These are phyloP conservation scores for Caenorhabditis sp. DNA, from an alignment of 2,888 invertebrate species.

Conservation along the genomic window DNA sequence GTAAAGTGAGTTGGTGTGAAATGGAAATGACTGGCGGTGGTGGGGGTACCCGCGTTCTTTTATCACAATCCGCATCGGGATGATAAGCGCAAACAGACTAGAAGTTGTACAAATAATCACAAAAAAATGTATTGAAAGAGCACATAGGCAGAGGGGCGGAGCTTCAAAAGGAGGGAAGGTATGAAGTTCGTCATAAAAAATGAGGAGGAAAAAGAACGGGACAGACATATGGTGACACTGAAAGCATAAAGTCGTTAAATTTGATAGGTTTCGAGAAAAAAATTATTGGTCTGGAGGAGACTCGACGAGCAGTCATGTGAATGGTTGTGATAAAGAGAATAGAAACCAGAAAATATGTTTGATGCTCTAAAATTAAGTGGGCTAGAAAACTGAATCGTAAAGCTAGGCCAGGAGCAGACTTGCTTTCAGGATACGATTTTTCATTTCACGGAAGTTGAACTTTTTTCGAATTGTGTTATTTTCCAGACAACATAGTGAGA, in stretches of 20 bases:
- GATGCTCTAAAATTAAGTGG: no score
- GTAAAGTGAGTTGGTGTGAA: constrained; percentile 13
- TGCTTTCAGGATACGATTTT: no score
- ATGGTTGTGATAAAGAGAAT: not conserved
- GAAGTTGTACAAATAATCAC: constrained; percentile 44
- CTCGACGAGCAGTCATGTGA: not conserved
- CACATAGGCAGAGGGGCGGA: constrained; percentile 1
- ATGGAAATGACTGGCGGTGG: constrained; percentile 20
- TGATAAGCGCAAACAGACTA: constrained; percentile 63
- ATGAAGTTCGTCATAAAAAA: not conserved
- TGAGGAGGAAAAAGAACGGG: not conserved
- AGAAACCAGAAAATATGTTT: no score
- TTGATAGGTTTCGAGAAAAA: constrained; percentile 19
- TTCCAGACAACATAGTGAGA: no score
- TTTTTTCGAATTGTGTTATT: no score
- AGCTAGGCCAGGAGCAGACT: not conserved
- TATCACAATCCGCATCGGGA: constrained; percentile 35
- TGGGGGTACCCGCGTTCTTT: constrained; percentile 56
- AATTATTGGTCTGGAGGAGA: not conserved
- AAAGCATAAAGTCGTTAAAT: constrained; percentile 19
- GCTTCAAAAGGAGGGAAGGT: constrained; percentile 2
- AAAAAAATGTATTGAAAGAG: constrained; percentile 19
- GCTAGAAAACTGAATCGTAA: no score
- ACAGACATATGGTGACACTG: constrained; percentile 5
- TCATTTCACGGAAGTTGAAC: no score